phyloP scores from a whole-genome alignment of 2,113 vertebrate species.

The Bathybates hornii region DNA sequence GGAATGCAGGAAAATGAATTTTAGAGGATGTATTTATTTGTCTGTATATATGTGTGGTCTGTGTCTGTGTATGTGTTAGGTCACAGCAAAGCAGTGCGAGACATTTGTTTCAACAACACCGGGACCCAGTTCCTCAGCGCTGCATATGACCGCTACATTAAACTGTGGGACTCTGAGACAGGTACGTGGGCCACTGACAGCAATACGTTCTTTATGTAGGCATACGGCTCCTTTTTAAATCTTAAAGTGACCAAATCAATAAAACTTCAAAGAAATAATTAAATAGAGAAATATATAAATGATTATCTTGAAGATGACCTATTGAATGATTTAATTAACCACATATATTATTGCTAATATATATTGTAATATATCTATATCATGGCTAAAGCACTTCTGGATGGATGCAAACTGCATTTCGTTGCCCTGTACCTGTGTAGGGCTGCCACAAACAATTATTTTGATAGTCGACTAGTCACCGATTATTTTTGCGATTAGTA shows the following conservation, averaged over 20 bases:
- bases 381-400: too few species aligned
- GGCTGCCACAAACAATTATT: too few species aligned
- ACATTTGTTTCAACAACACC: constrained; percentile 92
- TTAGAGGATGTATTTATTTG: neutral
- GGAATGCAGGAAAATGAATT: neutral
- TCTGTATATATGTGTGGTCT: constrained; percentile 4
- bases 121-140: constrained; percentile 93
- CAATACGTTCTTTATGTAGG: neutral
- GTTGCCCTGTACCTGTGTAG: too few species aligned
- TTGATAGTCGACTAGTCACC: too few species aligned
- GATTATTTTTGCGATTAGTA: too few species aligned
- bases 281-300: neutral
- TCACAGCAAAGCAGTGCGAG: constrained; percentile 95
- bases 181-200: constrained; percentile 68
- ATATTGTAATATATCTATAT: too few species aligned
- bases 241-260: neutral
- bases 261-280: neutral
- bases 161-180: constrained; percentile 97
- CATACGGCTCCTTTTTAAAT: neutral
- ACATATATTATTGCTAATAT: neutral
- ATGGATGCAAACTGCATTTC: too few species aligned
- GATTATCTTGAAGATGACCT: neutral
- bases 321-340: neutral
- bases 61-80: constrained; percentile 65
- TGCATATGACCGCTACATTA: constrained; percentile 94